phyloP scores from a whole-genome alignment of 2,888 invertebrate species.

The Tetanocera ferruginea region DNA sequence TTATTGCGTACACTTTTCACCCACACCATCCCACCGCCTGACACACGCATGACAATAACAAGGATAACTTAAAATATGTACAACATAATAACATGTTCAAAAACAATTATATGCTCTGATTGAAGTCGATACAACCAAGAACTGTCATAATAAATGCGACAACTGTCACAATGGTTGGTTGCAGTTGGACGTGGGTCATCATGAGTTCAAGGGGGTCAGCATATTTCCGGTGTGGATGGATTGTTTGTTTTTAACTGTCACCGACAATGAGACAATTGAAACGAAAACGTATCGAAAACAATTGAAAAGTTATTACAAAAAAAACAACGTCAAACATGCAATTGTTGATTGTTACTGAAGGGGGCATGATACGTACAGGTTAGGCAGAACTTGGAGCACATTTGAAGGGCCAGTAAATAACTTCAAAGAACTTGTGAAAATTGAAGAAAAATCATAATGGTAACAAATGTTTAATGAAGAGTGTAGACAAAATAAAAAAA shows the following conservation, averaged over 20 bases:
- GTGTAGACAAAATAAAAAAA: neutral
- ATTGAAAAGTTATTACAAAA: slow-evolving; percentile 4
- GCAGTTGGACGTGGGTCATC: neutral
- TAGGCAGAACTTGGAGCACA: neutral
- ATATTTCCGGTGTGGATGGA: slow-evolving; percentile 48
- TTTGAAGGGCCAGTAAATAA: neutral
- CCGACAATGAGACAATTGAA: slow-evolving; percentile 42
- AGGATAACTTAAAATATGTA: neutral
- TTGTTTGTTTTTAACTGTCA: slow-evolving; percentile 54
- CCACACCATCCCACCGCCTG: neutral
- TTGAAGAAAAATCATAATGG: neutral
- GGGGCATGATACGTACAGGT: neutral
- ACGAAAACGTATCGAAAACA: slow-evolving; percentile 5
- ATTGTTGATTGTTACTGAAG: neutral
- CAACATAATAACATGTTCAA: slow-evolving; percentile 1
- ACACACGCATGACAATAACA: neutral
- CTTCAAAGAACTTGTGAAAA: slow-evolving; percentile 2
- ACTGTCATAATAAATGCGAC: slow-evolving; percentile 28
- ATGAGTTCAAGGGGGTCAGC: slow-evolving; percentile 15
- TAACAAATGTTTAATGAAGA: neutral
- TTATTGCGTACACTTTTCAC: neutral
- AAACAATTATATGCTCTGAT: slow-evolving; percentile 19
- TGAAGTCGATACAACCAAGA: slow-evolving; percentile 16
- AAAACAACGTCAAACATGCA: neutral
- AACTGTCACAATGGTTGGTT: slow-evolving; percentile 10